Conservation (phyloP, 2,888 invertebrate species). For the Celastrina argiolus region DNA sequence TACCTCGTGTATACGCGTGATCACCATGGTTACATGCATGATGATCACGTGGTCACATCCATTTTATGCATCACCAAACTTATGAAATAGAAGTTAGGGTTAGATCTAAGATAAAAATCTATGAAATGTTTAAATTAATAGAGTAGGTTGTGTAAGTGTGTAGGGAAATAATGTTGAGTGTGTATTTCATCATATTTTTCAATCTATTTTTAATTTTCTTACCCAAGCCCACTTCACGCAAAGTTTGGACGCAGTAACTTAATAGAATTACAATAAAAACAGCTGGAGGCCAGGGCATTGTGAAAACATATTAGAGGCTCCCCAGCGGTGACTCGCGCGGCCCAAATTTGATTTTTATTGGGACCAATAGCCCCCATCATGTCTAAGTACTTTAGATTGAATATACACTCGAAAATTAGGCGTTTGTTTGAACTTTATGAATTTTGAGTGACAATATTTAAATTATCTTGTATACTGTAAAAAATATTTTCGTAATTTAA, state of each 20-base stretch:
- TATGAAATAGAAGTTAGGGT: neutral
- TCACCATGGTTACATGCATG: neutral
- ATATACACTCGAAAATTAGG: constrained; percentile 37
- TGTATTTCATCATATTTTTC: neutral
- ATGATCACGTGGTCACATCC: neutral
- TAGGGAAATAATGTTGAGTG: neutral
- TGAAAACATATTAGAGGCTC: constrained; percentile 11
- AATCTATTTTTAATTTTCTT: neutral
- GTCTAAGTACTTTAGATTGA: constrained; percentile 56
- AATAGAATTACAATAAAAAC: constrained; percentile 19
- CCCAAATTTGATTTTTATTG: constrained; percentile 71
- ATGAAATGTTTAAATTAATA: neutral
- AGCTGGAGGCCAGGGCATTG: neutral
- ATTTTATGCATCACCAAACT: neutral
- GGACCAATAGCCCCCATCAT: constrained; percentile 64
- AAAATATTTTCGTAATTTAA: neutral
- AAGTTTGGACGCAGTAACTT: neutral
- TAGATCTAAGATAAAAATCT: neutral
- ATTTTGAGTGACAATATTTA: constrained; percentile 1
- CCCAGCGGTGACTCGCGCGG: constrained; percentile 31
- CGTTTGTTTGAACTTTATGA: constrained; percentile 29
- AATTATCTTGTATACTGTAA: neutral
- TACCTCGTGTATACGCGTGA: constrained; percentile 17
- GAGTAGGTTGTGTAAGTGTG: neutral
- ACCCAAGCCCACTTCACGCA: neutral